Percentiles rank a stretch among this genome's conserved stretches.
Evolutionary conservation across 2,797 vertebrate genomes (phyloP).

Genomic region (Liasis olivaceus): DNA sequence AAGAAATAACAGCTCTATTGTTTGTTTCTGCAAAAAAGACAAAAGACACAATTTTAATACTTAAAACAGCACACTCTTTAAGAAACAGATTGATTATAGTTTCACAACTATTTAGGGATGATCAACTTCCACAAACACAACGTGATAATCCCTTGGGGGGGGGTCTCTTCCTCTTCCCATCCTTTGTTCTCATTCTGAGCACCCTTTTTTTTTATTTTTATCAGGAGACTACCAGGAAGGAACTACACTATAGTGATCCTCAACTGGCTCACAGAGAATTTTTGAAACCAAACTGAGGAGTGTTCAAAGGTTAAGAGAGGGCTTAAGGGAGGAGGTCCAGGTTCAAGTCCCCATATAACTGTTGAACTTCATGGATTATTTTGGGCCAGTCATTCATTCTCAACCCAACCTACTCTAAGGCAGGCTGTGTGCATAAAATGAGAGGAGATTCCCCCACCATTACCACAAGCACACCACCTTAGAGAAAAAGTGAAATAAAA

Average conservation of each 20-base stretch:
- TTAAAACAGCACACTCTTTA: background rate
- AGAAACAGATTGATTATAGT: background rate
- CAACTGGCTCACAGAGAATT: background rate
- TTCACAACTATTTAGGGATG: background rate
- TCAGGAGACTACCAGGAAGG: background rate
- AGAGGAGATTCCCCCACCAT: background rate
- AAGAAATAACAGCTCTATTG: constrained; percentile 80
- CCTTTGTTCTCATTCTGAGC: background rate
- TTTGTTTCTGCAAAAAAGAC: constrained; percentile 74
- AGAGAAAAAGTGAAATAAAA: background rate
- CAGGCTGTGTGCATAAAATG: background rate
- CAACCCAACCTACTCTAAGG: background rate
- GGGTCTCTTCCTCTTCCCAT: background rate
- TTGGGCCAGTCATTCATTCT: background rate
- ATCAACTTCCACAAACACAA: background rate
- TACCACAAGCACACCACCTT: background rate
- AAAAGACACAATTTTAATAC: background rate
- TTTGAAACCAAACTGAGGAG: background rate
- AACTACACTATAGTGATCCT: background rate
- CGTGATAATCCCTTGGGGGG: background rate
- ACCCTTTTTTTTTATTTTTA: background rate
- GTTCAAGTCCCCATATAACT: background rate
- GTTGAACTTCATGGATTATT: background rate
- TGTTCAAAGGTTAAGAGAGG: background rate
- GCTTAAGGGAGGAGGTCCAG: background rate